These are phyloP conservation scores for Sturmia bella DNA, from an alignment of 2,888 invertebrate genomes.

Conservation along the genomic window DNA sequence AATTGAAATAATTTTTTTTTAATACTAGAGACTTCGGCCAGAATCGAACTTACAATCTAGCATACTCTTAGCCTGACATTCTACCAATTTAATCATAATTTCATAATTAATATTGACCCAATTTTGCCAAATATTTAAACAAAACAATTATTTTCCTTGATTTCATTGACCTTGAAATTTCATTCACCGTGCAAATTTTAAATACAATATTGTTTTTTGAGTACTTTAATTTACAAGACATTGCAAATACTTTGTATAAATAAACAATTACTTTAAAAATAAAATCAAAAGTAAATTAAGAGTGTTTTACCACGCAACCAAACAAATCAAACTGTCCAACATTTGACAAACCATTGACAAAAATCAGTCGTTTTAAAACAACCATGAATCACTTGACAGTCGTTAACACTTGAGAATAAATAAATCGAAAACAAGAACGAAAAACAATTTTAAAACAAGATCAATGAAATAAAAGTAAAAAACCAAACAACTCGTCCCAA, in stretches of 20 bases:
- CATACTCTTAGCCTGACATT: too few species aligned
- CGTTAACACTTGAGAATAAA: slow-evolving; percentile 38
- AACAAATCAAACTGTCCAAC: slow-evolving; percentile 37
- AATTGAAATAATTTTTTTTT: too few species aligned
- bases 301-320: not conserved
- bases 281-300: not conserved
- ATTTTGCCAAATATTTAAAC: too few species aligned
- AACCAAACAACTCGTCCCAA: not conserved
- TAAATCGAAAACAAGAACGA: not conserved
- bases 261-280: not conserved
- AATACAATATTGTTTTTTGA: not conserved
- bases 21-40: too few species aligned
- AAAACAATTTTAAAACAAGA: slow-evolving; percentile 4
- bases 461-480: slow-evolving; percentile 30
- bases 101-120: too few species aligned
- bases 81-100: too few species aligned
- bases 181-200: slow-evolving; percentile 31
- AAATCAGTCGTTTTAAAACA: slow-evolving; percentile 30
- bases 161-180: slow-evolving; percentile 31
- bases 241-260: not conserved
- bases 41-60: too few species aligned
- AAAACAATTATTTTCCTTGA: not conserved
- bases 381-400: slow-evolving; percentile 43
- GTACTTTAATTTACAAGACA: not conserved
- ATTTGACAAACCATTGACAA: slow-evolving; percentile 50